Base-by-base conservation (phyloP, 2,797 vertebrate species). In the Pseudochromis fuscus region DNA sequence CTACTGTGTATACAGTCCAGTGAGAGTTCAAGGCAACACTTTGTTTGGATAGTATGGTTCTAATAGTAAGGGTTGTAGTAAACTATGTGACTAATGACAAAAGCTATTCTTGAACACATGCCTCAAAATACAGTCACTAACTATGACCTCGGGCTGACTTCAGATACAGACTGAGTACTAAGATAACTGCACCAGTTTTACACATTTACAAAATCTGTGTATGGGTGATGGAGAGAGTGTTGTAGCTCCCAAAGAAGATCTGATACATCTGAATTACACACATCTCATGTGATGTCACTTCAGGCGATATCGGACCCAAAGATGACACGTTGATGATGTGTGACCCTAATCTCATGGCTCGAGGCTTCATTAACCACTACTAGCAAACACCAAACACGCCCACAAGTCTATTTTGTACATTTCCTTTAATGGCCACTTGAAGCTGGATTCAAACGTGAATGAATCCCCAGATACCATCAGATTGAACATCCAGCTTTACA, bases 321-420 rank as follows among this genome's bases (percentile, higher is more conserved):
- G 40, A 19, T 7, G 7, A 19, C 40, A 42, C 7, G n/a, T 19
- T 9, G 13, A 19, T 12, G 16, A 7, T 4, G 5, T 53, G 19
- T 44, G 19, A 44, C 12, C 23, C 3, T 40, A n/a, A 4, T 42
- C 15, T 24, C 31, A 7, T 52, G 18, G 13, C 37, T 44, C 19
- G 3, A 18, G 37, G 37, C 62, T 65, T n/a, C 25, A 23, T 38
- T 27, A 53, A 35, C 48, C 50, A 16, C 37, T 40, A 50, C 12
- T 19, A 37, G 15, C 18, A 19, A 8, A 42, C n/a, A n/a, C n/a
- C n/a, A n/a, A n/a, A 42, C n/a, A 42, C 18, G 3, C 40, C n/a
- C 3, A n/a, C 8, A 42, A 2, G n/a, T 42, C 18, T 4, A 42
- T 19, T 9, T 9, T n/a, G n/a, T n/a, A n/a, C n/a, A n/a, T n/a